phyloP scores from a whole-genome alignment of 2,113 vertebrate genomes.

The Nematolebias whitei region DNA sequence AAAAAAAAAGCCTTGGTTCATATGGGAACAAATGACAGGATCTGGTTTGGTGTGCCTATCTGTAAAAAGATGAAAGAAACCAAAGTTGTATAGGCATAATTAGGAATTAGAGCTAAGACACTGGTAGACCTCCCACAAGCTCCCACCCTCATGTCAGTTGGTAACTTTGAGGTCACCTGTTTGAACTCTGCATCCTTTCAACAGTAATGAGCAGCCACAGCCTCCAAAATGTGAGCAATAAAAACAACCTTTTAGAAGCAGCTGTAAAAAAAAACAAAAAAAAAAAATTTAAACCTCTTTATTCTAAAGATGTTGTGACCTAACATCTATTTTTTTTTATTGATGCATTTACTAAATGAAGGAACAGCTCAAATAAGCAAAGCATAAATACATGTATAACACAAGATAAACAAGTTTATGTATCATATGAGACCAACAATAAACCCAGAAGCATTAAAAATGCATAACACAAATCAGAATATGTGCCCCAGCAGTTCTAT shows the following conservation, averaged over 20 bases:
- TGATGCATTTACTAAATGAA: background rate
- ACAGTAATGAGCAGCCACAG: slow-evolving; percentile 27
- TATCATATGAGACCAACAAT: no score
- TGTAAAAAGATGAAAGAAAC: slow-evolving; percentile 66
- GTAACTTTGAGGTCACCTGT: slow-evolving; percentile 54
- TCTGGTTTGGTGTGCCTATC: slow-evolving; percentile 57
- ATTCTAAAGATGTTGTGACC: background rate
- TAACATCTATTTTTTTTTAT: background rate
- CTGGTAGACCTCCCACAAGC: slow-evolving; percentile 65
- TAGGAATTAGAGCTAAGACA: slow-evolving; percentile 39
- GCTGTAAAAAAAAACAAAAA: background rate
- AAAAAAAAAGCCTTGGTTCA: slow-evolving; percentile 43
- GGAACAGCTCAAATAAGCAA: no score
- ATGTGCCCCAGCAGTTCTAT: no score
- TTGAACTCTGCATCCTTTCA: slow-evolving; percentile 35
- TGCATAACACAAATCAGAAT: no score
- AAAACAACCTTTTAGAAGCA: slow-evolving; percentile 2
- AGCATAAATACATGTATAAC: no score
- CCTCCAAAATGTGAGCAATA: slow-evolving; percentile 17
- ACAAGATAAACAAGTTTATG: no score
- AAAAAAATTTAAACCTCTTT: background rate
- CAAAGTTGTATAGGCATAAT: slow-evolving; percentile 49
- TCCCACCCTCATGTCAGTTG: slow-evolving; percentile 42
- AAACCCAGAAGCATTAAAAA: no score
- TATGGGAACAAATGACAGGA: slow-evolving; percentile 70